Conservation (phyloP, 2,888 invertebrate species). For the Clitarchus hookeri region DNA sequence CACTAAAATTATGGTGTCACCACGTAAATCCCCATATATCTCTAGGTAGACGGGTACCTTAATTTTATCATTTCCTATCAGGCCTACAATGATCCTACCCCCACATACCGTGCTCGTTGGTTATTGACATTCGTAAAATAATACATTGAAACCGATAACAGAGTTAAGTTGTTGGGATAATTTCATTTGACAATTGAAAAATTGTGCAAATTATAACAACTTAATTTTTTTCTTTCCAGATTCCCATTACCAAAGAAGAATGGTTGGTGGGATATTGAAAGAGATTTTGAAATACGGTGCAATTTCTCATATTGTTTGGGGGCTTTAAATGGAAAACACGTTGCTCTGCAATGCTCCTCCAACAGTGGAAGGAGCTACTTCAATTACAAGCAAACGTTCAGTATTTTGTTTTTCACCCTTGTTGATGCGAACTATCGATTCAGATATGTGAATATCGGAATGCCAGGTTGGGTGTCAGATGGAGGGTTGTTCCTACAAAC, state of each 20-base stretch:
- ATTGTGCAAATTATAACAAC: too few species aligned
- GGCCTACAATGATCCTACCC: too few species aligned
- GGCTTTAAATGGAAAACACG: neutral
- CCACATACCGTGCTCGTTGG: too few species aligned
- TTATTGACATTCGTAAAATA: too few species aligned
- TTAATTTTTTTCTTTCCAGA: neutral
- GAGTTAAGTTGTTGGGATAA: too few species aligned
- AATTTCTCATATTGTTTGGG: neutral
- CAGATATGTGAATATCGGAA: neutral
- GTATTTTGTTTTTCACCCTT: neutral
- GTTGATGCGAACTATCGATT: neutral
- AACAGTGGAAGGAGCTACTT: neutral
- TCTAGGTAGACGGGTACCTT: too few species aligned
- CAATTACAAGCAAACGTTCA: neutral
- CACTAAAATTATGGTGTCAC: too few species aligned
- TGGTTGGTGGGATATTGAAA: neutral
- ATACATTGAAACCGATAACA: too few species aligned
- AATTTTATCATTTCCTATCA: too few species aligned
- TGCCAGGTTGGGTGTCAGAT: neutral
- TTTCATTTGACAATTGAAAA: too few species aligned
- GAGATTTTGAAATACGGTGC: neutral
- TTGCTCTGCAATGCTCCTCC: neutral
- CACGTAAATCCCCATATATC: too few species aligned
- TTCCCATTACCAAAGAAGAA: neutral
- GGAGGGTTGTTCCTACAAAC: neutral